phyloP scores from a whole-genome alignment of 37 sponge, comb jelly and placozoan species.

The Aphrocallistes beatrix region DNA sequence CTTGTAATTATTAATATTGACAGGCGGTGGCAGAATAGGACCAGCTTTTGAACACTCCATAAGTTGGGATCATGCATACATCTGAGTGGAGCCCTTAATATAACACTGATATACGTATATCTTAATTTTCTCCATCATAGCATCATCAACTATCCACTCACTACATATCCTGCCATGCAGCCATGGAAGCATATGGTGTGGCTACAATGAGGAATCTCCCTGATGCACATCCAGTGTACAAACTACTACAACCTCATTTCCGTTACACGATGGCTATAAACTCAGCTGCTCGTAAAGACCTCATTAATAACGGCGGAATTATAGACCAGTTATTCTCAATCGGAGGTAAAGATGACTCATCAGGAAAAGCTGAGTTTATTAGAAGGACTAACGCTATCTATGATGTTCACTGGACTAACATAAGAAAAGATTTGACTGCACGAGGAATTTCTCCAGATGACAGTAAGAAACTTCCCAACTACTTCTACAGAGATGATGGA shows the following conservation, averaged over 20 bases:
- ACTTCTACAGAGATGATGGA: conserved; percentile 68
- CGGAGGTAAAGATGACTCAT: conserved; percentile 30
- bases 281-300: conserved; percentile 14
- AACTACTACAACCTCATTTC: conserved; percentile 44
- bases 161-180: conserved; percentile 38
- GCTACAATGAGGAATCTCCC: conserved; percentile 47
- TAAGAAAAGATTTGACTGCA: conserved; percentile 18
- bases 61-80: no score
- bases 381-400: conserved; percentile 9
- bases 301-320: conserved; percentile 31
- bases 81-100: no score
- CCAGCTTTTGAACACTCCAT: no score
- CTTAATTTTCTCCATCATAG: conserved; percentile 29
- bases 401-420: conserved; percentile 21
- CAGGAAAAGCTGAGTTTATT: background rate
- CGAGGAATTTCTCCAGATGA: conserved; percentile 55
- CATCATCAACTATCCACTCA: conserved; percentile 47
- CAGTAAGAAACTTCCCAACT: conserved; percentile 31
- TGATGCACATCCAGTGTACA: conserved; percentile 46
- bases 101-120: no score
- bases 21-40: no score
- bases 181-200: conserved; percentile 46
- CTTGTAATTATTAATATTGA: no score
- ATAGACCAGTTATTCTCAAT: conserved; percentile 31
- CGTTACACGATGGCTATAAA: conserved; percentile 51